Evolutionary conservation across 2,888 invertebrate genomes (phyloP), one percentile per base, ranked within the genome.

Genomic region (Lasiommata megera): DNA sequence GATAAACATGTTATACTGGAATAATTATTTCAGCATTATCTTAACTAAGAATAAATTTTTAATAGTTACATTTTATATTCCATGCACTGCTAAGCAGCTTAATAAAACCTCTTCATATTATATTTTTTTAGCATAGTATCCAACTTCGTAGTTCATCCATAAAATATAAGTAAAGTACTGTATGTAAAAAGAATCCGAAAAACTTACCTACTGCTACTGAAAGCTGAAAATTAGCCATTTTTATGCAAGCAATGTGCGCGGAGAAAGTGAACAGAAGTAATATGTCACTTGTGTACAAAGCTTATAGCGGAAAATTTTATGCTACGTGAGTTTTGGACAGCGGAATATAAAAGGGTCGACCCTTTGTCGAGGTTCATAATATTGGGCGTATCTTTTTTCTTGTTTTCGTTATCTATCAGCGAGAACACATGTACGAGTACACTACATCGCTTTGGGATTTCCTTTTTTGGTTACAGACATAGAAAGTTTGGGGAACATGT

Each of bases 301-400:
- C 54, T 60, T 61, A 54, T 54, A 63, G 62, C 63, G 59, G 41
- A 65, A 66, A 63, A 67, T 65, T 66, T 64, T 58, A 67, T 62
- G 63, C 63, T 60, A 62, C 48, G 61, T 38, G 64, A 61, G 61
- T 61, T 60, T 65, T 47, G 65, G 66, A 61, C 64, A 58, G 65
- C 57, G 59, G 56, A 65, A 66, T 60, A 62, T 62, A 67, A 72
- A 69, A 67, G 67, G 71, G 64, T 65, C 67, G 65, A 62, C 64
- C 71, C 66, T 70, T 73, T 69, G 71, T 71, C 62, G 69, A 65
- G 65, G 65, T 69, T 70, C 69, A 65, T 74, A 70, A 72, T 72
- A 71, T 70, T 65, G 67, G 67, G 61, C 64, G 65, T 63, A 68
- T 64, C 64, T 69, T 64, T 72, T 70, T 64, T 66, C 61, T 61